A percentile compares a stretch with the other conserved stretches of the same genome.
Evolutionary conservation across 2,113 vertebrate species (phyloP).

Genomic region (Dromas ardeola): DNA sequence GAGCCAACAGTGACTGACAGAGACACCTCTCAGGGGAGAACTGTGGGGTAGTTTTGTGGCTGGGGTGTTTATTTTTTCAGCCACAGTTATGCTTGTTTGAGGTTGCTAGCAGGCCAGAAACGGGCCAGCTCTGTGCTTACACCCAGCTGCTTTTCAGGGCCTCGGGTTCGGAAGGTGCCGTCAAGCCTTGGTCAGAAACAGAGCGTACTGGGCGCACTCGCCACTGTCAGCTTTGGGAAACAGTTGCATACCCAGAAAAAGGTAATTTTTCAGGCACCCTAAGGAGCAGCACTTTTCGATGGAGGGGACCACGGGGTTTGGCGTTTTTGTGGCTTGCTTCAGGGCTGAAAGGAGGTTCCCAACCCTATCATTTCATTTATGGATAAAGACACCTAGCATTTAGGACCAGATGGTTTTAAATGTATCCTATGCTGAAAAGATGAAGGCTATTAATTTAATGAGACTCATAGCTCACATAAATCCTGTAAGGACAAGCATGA

Average conservation of each 20-base stretch:
- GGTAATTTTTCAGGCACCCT: neutral
- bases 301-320: neutral
- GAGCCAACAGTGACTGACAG: neutral
- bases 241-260: neutral
- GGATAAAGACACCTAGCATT: neutral
- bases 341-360: neutral
- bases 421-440: neutral
- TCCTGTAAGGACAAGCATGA: neutral
- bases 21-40: neutral
- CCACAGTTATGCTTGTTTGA: neutral
- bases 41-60: neutral
- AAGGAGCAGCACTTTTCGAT: neutral
- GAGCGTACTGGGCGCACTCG: neutral
- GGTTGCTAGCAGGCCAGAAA: neutral
- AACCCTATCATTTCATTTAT: slow-evolving; percentile 6
- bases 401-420: slow-evolving; percentile 15
- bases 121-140: neutral
- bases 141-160: neutral
- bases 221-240: neutral
- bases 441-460: slow-evolving; percentile 30
- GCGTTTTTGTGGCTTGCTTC: neutral
- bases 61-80: neutral
- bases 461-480: neutral
- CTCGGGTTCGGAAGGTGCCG: neutral
- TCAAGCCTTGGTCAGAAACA: neutral